These are phyloP conservation scores for Noctua janthina DNA, from an alignment of 2,888 invertebrate species.

Conservation along the genomic window DNA sequence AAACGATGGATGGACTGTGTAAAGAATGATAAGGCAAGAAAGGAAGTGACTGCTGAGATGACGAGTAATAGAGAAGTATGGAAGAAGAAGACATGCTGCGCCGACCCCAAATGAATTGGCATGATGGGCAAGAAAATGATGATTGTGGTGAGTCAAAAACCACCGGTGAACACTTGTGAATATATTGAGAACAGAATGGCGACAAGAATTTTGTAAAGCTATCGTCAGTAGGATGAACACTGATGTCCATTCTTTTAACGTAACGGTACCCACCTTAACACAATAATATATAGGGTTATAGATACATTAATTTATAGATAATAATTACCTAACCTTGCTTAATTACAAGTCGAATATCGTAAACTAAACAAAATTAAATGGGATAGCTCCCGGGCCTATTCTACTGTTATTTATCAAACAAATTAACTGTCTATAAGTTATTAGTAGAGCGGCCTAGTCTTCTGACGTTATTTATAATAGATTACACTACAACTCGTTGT, in stretches of 20 bases:
- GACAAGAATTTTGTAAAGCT: no score
- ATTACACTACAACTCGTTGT: background rate
- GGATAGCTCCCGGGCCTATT: conserved; percentile 16
- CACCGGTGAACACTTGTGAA: no score
- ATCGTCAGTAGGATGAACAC: no score
- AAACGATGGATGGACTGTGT: no score
- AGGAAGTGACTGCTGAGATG: no score
- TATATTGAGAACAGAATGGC: no score
- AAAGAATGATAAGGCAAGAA: no score
- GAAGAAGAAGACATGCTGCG: no score
- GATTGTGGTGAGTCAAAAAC: no score
- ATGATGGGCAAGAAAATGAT: no score
- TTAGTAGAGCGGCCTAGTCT: conserved; percentile 11
- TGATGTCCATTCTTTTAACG: background rate
- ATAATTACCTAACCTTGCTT: conserved; percentile 1
- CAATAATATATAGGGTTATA: background rate
- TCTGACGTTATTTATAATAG: conserved; percentile 16
- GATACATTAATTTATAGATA: background rate
- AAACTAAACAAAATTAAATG: conserved; percentile 23
- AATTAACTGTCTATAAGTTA: conserved; percentile 25
- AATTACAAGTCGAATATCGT: conserved; percentile 30
- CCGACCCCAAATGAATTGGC: no score
- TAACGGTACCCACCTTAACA: background rate
- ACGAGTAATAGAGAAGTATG: no score
- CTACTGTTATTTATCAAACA: conserved; percentile 24